phyloP scores from a whole-genome alignment of 2,888 invertebrate genomes.

The Drosophila subquinaria region DNA sequence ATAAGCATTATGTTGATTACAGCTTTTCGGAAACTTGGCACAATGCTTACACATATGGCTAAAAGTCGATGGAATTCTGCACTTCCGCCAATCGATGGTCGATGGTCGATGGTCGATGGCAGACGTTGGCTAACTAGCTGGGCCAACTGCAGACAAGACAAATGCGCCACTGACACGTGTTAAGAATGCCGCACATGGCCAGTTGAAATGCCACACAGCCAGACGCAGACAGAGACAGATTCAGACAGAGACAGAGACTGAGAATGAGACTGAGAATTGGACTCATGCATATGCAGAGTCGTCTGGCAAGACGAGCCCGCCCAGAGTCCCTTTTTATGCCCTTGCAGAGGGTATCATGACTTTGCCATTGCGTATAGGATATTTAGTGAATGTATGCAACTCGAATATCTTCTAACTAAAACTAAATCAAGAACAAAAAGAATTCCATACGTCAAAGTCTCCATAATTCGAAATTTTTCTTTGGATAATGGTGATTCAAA shows the following conservation, averaged over 20 bases:
- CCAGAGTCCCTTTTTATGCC: slow-evolving; percentile 38
- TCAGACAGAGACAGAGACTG: too few relatives aligned
- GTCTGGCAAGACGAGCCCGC: slow-evolving; percentile 39
- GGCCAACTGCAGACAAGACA: slow-evolving; percentile 53
- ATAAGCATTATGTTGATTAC: slow-evolving; percentile 29
- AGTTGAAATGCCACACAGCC: slow-evolving; percentile 78
- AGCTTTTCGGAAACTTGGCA: slow-evolving; percentile 27
- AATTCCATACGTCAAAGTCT: too few relatives aligned
- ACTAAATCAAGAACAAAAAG: too few relatives aligned
- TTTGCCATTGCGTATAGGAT: not conserved
- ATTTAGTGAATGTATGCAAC: too few relatives aligned
- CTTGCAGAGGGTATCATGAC: not conserved
- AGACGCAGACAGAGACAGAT: not conserved
- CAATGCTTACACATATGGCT: slow-evolving; percentile 23
- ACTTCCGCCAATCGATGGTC: slow-evolving; percentile 23
- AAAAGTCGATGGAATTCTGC: slow-evolving; percentile 32
- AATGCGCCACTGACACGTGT: slow-evolving; percentile 74
- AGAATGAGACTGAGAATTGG: not conserved
- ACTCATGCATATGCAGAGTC: slow-evolving; percentile 73
- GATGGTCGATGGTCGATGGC: slow-evolving; percentile 27
- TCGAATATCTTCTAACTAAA: too few relatives aligned
- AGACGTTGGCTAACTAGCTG: slow-evolving; percentile 18
- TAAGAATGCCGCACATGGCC: slow-evolving; percentile 74
- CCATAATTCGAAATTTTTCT: too few relatives aligned
- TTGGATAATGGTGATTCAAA: too few relatives aligned